Evolutionary conservation across 1,140 invertebrate species (phyloP), one percentile per base, ranked within the genome.

Genomic region (Eupeodes corollae): DNA sequence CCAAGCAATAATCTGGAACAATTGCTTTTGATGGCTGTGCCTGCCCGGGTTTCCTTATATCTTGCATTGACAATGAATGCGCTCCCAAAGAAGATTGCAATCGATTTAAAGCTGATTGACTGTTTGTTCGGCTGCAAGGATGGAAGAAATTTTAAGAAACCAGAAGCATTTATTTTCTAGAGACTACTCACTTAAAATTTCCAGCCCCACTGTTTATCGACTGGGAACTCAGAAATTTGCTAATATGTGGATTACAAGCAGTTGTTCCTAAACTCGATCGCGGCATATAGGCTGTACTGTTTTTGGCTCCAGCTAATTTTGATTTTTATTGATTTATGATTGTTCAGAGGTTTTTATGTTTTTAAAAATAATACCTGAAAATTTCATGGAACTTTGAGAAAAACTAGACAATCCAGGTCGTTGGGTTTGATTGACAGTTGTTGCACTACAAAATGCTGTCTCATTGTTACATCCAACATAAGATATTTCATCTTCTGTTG

Each of bases 1-100:
- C 90, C 15, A 94, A 71, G 64, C 88, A 92, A 42, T 92, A 73
- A 54, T 88, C 83, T 1, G 90, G 89, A 49, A 82, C 83, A 13
- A 91, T 69, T 5, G 86, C 85, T 54, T 85, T 78, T 5, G 79
- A 74, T 32, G 78, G 73, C 44, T 68, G 59, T 0, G 61, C 52
- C 46, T 58, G 57, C 1, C 58, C 58, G 6, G 56, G 43, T 46
- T 62, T 67, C 12, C 58, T 55, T 52, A 63, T 62, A 18, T 67
- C 62, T 56, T 67, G 64, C 9, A 57, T 44, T n/a, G 61, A 67
- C 33, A 52, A 21, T 6, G 62, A 65, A 31, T 61, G 57, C 47
- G 56, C 58, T 19, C 55, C 55, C 0, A 67, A 48, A 40, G 56
- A 59, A 21, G 54, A 59, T 32, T 68, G 65, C 19, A 68, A 53